A percentile compares a stretch with the other conserved stretches of the same genome.
Conservation (phyloP, 2,888 invertebrate genomes). For the Drosophila pseudotalamancana region DNA sequence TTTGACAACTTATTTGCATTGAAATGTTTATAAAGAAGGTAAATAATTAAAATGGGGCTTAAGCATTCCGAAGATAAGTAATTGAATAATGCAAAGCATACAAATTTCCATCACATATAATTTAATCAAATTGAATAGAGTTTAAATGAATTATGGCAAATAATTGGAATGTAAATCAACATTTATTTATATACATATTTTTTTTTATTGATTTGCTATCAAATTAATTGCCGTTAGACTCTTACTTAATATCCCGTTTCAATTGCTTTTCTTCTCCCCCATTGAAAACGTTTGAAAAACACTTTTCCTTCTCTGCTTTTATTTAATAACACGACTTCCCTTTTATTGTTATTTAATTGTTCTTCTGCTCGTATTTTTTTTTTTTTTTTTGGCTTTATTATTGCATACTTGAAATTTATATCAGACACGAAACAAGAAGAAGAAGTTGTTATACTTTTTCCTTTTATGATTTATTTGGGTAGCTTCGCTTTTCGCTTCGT, state of each 20-base stretch:
- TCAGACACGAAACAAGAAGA: conserved; percentile 8
- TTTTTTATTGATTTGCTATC: too few relatives aligned
- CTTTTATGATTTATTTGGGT: conserved; percentile 53
- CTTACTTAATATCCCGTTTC: background rate
- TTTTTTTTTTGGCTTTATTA: conserved; percentile 9
- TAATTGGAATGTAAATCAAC: background rate
- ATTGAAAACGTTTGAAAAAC: background rate
- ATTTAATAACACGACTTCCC: background rate
- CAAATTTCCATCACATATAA: conserved; percentile 3
- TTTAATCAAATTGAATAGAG: background rate
- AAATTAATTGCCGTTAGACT: background rate
- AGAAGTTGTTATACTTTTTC: conserved; percentile 41
- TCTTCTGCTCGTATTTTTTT: background rate
- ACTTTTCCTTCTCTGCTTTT: background rate
- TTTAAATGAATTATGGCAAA: too few relatives aligned
- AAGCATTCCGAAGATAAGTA: background rate
- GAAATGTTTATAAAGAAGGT: background rate
- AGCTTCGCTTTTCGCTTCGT: conserved; percentile 7
- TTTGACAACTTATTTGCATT: conserved; percentile 17
- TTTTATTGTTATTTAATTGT: conserved; percentile 10
- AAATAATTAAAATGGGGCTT: background rate
- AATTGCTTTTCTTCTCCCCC: background rate
- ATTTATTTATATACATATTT: too few relatives aligned
- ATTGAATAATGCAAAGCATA: background rate
- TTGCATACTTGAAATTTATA: conserved; percentile 24